phyloP scores from a whole-genome alignment of 2,888 invertebrate species.

The Tinea semifulvella region DNA sequence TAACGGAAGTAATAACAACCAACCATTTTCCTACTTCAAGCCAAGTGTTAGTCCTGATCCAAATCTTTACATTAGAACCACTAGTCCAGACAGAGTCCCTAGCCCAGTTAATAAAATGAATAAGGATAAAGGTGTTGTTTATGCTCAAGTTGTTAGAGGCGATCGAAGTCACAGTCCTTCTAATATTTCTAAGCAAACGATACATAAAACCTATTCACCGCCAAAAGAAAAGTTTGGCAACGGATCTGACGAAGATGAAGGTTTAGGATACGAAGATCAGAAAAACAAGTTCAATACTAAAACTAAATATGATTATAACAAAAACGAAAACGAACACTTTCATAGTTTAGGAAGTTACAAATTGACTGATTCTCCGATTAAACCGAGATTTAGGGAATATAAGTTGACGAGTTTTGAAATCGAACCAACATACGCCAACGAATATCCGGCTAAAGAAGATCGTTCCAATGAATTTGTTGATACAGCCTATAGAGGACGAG shows the following conservation, averaged over 20 bases:
- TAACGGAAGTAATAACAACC: slow-evolving; percentile 74
- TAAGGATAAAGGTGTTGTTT: slow-evolving; percentile 72
- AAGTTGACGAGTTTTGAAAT: slow-evolving; percentile 62
- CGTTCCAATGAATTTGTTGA: slow-evolving; percentile 38
- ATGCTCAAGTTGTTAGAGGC: slow-evolving; percentile 76
- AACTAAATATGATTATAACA: slow-evolving; percentile 47
- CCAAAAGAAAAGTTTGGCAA: slow-evolving; percentile 58
- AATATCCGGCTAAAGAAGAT: slow-evolving; percentile 38
- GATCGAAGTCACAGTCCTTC: slow-evolving; percentile 39
- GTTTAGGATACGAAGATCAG: slow-evolving; percentile 75
- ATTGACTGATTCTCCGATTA: slow-evolving; percentile 68
- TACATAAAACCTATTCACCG: slow-evolving; percentile 61
- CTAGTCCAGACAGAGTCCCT: slow-evolving; percentile 56
- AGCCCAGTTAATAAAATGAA: slow-evolving; percentile 54
- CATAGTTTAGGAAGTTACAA: slow-evolving; percentile 49
- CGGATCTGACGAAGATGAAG: slow-evolving; percentile 82
- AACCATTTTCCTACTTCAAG: slow-evolving; percentile 83
- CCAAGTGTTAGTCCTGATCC: slow-evolving; percentile 65
- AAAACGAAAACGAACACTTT: slow-evolving; percentile 55
- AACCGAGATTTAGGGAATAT: slow-evolving; percentile 69
- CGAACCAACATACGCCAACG: slow-evolving; percentile 59
- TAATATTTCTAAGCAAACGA: slow-evolving; percentile 48
- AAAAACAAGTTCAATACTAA: slow-evolving; percentile 45
- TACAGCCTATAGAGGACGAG: slow-evolving; percentile 62
- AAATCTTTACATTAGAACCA: slow-evolving; percentile 46